These are phyloP conservation scores for Petromus typicus DNA, from an alignment of 2,113 vertebrate species.

Conservation along the genomic window DNA sequence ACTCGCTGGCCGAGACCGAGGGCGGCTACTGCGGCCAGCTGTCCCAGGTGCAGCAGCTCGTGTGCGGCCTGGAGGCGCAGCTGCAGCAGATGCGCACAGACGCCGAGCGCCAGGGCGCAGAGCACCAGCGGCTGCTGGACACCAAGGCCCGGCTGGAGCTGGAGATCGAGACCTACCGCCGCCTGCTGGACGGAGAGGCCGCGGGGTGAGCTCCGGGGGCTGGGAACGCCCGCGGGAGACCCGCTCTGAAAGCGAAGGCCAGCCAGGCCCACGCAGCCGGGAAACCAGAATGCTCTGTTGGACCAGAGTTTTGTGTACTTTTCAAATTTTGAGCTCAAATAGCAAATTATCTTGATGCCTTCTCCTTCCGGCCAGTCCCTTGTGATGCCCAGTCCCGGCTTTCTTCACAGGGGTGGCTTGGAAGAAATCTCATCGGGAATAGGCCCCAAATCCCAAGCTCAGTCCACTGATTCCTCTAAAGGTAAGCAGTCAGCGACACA, in stretches of 20 bases:
- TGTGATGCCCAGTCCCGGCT: background rate
- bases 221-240: background rate
- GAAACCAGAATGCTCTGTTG: background rate
- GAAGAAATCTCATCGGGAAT: constrained; percentile 80
- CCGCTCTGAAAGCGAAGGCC: background rate
- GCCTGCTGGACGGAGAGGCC: constrained; percentile 86
- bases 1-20: constrained; percentile 85
- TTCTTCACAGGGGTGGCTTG: constrained; percentile 73
- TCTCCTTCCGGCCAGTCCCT: background rate
- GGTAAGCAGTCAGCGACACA: constrained; percentile 75
- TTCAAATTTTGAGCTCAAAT: background rate
- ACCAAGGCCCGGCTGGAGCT: constrained; percentile 88
- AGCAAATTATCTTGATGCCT: background rate
- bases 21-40: constrained; percentile 85
- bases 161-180: constrained; percentile 90
- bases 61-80: constrained; percentile 84
- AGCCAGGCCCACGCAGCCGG: background rate
- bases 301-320: background rate
- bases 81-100: constrained; percentile 85
- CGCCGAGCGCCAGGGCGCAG: constrained; percentile 81
- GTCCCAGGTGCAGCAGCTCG: constrained; percentile 84
- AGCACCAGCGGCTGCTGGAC: constrained; percentile 87
- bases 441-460: constrained; percentile 81
- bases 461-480: constrained; percentile 84
- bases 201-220: constrained; percentile 73